Evolutionary conservation across 2,888 invertebrate genomes (phyloP), one percentile per base, ranked within the genome.

Genomic region (Ochlodes sylvanus): DNA sequence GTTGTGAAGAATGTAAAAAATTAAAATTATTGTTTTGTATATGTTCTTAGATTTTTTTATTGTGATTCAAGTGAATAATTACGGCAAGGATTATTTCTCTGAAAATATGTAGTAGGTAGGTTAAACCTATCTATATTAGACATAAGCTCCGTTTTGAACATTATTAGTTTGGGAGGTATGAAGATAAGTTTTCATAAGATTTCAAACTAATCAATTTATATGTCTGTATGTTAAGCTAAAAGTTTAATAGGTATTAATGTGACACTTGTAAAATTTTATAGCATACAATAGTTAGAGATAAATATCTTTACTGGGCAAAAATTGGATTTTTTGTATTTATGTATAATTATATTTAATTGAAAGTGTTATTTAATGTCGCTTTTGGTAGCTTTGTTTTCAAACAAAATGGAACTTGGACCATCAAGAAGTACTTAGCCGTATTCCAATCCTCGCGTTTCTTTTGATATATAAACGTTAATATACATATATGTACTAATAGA

Each of bases 121-220:
- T 63, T 54, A 63, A 63, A 63, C 41, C 63, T 63, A 61, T 34
- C 32, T 61, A 54, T 63, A 14, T 17, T 41, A 54, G 38, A 21
- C 15, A 21, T 54, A 63, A 62, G 62, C 38, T 19, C 19, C 19
- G n/a, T 58, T 42, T 44, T 7, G n/a, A 44, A 27, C 4, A 58
- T 58, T 38, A 10, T 41, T 17, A 41, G 38, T 57, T 57, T 14
- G 2, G 41, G 41, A 41, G 41, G 17, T 17, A 14, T n/a, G n/a
- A n/a, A n/a, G n/a, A n/a, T n/a, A n/a, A n/a, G n/a, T n/a, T n/a
- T n/a, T n/a, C n/a, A n/a, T 41, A 38, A 19, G 15, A 47, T 1
- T 15, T 47, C 15, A 15, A 47, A 47, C 52, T 52, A 19, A 19
- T 52, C 38, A 12, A 3, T 9, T 12, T 21, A 5, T 50, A 21